Evolutionary conservation across 2,888 invertebrate genomes (phyloP), one percentile per base, ranked within the genome.

Genomic region (Plusia festucae): DNA sequence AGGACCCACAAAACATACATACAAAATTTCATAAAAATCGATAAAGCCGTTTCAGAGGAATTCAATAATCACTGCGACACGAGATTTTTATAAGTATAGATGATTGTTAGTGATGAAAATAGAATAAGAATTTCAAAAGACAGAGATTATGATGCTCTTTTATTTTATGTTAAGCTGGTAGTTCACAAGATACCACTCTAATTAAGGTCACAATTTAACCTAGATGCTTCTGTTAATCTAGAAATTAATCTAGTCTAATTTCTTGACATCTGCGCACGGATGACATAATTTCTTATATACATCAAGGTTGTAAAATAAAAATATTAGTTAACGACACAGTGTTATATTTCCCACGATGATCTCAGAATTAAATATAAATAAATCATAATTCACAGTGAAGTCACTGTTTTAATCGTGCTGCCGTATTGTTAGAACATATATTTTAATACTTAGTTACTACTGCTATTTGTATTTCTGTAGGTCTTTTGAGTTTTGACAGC

Each of bases 161-260:
- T 5, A 16, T 40, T 8, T 30, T 52, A 63, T 71, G 59, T 74
- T 32, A 46, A 20, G 20, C 22, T 56, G 55, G n/a, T 16, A 18
- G 9, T 49, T 9, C 20, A 49, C 4, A 20, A 20, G 11, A 1
- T 18, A 49, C 2, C n/a, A 15, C 52, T 62, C 7, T 30, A 52
- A 70, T 75, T 73, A 69, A 61, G 60, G 44, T 44, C 56, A 69
- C 11, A 40, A 20, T 9, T 22, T 64, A 27, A 32, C 49, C 22
- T 22, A 40, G 13, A 18, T 2, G 18, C 9, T 30, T 53, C 55
- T 30, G 30, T 13, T 71, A 15, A 62, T 73, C 44, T 62, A 59
- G 20, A 40, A n/a, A 34, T 53, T 55, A 15, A 40, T 30, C 27
- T 16, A 49, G 13, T 30, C 1, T 18, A 30, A 30, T 30, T 30